phyloP scores from a whole-genome alignment of 1,140 invertebrate genomes.

The Streblospio benedicti region DNA sequence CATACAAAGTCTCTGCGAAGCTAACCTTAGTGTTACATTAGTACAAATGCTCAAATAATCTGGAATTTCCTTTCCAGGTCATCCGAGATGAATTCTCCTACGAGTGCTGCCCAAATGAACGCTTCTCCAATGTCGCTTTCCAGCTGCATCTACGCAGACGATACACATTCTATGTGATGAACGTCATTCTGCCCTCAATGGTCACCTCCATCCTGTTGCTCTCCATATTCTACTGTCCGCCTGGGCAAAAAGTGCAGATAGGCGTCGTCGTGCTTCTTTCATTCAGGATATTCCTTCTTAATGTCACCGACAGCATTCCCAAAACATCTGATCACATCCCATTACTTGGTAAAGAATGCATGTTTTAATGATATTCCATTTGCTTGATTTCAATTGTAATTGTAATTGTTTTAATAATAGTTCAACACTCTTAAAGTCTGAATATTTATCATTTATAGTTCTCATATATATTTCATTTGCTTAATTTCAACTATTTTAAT shows the following conservation, averaged over 20 bases:
- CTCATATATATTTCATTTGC: no score
- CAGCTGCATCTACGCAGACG: conserved; percentile 10
- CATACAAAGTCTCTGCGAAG: no score
- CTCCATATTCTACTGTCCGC: conserved; percentile 21
- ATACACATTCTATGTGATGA: conserved; percentile 20
- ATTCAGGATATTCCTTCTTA: conserved; percentile 19
- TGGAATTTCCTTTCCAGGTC: conserved; percentile 5
- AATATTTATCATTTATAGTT: no score
- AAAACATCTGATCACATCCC: conserved; percentile 22
- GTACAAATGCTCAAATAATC: no score
- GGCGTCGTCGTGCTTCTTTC: conserved; percentile 21
- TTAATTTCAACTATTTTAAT: no score
- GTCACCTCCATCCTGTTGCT: conserved; percentile 19
- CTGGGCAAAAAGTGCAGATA: conserved; percentile 20
- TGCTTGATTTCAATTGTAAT: no score
- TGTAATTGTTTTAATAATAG: no score
- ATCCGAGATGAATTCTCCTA: conserved; percentile 18
- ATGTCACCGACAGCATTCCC: conserved; percentile 22
- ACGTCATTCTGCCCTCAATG: conserved; percentile 18
- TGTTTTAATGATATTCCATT: no score
- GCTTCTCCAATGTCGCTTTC: conserved; percentile 17
- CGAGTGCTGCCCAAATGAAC: conserved; percentile 5
- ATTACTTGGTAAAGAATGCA: conserved; percentile 14
- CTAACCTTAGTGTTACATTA: no score
- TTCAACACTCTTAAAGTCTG: no score